Evolutionary conservation across 2,797 vertebrate species (phyloP).

Genomic region (Decapterus maruadsi): DNA sequence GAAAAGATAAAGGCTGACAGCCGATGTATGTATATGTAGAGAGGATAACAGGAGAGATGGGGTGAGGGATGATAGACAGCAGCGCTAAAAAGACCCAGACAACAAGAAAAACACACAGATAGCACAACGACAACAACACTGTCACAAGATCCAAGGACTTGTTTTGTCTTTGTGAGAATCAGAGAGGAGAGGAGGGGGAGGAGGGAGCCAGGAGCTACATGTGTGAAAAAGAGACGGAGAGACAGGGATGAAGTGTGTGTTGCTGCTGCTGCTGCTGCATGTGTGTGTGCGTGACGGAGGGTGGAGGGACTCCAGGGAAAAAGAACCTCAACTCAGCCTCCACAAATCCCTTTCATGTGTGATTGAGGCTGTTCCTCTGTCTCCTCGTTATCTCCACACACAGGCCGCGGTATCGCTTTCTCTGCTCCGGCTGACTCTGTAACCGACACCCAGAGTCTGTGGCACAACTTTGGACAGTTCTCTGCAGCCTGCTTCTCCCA

Average conservation of each 20-base stretch:
- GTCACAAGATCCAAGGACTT: slow-evolving; percentile 70
- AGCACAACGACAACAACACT: slow-evolving; percentile 23
- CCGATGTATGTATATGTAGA: not conserved
- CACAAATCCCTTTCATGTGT: slow-evolving; percentile 75
- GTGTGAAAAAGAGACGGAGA: slow-evolving; percentile 37
- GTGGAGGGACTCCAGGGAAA: slow-evolving; percentile 59
- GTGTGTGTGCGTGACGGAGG: slow-evolving; percentile 32
- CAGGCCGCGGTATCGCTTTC: slow-evolving; percentile 65
- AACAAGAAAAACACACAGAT: slow-evolving; percentile 52
- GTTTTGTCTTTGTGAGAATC: slow-evolving; percentile 73
- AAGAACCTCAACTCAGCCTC: slow-evolving; percentile 61
- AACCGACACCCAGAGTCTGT: slow-evolving; percentile 53
- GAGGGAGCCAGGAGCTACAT: slow-evolving; percentile 41
- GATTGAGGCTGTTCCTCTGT: slow-evolving; percentile 60
- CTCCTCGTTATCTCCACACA: slow-evolving; percentile 70
- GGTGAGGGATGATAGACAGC: slow-evolving; percentile 31
- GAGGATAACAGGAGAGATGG: not conserved
- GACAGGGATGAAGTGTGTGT: slow-evolving; percentile 36
- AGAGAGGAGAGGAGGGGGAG: slow-evolving; percentile 23
- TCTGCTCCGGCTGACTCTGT: slow-evolving; percentile 45
- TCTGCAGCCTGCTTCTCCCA: slow-evolving; percentile 6
- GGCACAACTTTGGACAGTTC: slow-evolving; percentile 52
- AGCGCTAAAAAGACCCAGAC: slow-evolving; percentile 49
- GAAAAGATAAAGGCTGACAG: slow-evolving; percentile 21
- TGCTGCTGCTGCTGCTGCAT: slow-evolving; percentile 17